phyloP scores from a whole-genome alignment of 2,888 invertebrate genomes.

The Eretmocerus hayati region DNA sequence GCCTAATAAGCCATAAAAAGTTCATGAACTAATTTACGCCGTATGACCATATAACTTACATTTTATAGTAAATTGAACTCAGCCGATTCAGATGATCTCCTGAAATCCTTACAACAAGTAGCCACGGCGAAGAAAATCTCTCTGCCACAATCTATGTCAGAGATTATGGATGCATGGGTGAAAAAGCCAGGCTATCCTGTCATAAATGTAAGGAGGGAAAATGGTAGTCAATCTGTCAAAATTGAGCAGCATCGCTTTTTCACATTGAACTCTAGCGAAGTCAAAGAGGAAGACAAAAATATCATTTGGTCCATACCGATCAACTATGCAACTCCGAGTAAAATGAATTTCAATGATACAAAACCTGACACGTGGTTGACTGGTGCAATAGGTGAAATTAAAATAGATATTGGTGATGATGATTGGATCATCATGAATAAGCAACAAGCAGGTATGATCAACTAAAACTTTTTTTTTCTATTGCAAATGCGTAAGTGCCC shows the following conservation, averaged over 20 bases:
- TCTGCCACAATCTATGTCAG: not conserved
- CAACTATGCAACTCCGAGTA: constrained; percentile 27
- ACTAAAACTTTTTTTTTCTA: too few species aligned
- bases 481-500: too few species aligned
- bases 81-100: constrained; percentile 14
- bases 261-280: not conserved
- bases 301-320: constrained; percentile 37
- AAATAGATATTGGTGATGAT: constrained; percentile 34
- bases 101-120: constrained; percentile 6
- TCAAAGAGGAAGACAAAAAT: constrained; percentile 11
- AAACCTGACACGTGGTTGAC: constrained; percentile 50
- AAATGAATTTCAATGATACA: constrained; percentile 48
- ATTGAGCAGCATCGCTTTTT: constrained; percentile 46
- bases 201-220: constrained; percentile 51
- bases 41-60: too few species aligned
- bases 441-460: constrained; percentile 53
- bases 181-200: constrained; percentile 61
- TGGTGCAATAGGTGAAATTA: not conserved
- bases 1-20: too few species aligned
- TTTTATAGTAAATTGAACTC: not conserved
- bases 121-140: not conserved
- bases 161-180: constrained; percentile 54
- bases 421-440: constrained; percentile 60
- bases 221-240: constrained; percentile 40
- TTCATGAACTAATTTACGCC: too few species aligned